These are phyloP conservation scores for Congeria kusceri DNA, from an alignment of 2,888 invertebrate genomes.

Conservation along the genomic window DNA sequence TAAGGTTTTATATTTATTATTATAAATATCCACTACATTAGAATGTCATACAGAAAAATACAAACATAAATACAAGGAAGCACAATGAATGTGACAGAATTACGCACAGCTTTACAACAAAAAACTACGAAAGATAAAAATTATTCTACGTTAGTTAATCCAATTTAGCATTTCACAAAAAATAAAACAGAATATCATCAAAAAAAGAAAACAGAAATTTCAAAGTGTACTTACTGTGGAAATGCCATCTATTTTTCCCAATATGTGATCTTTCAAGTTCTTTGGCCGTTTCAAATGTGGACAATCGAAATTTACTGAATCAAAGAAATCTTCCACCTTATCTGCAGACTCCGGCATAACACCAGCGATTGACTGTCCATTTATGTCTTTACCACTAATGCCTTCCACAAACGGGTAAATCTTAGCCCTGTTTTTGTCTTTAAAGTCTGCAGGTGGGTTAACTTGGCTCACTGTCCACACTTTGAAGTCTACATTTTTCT, in stretches of 20 bases:
- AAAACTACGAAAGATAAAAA: too few species aligned
- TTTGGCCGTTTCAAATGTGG: conserved; percentile 79
- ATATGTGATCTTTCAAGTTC: conserved; percentile 56
- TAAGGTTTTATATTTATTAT: too few species aligned
- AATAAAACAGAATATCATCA: too few species aligned
- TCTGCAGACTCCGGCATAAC: conserved; percentile 82
- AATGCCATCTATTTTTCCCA: conserved; percentile 57
- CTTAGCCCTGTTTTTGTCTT: conserved; percentile 75
- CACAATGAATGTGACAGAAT: too few species aligned
- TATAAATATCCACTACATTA: too few species aligned
- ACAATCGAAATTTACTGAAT: conserved; percentile 79
- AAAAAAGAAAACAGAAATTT: neutral
- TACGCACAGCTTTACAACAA: too few species aligned
- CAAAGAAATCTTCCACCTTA: conserved; percentile 84
- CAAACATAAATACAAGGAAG: too few species aligned
- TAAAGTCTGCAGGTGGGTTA: conserved; percentile 78
- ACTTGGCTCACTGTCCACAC: conserved; percentile 80
- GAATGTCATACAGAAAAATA: too few species aligned
- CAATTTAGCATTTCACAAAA: too few species aligned
- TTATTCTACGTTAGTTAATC: too few species aligned
- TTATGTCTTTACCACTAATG: conserved; percentile 70
- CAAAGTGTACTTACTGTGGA: conserved; percentile 54
- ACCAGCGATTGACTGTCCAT: conserved; percentile 77
- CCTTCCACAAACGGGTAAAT: conserved; percentile 79
- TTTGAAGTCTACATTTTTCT: conserved; percentile 78